Percentiles rank a stretch among this genome's conserved stretches.
phyloP scores from a whole-genome alignment of 2,888 invertebrate species.

The Drosophila diplacantha region DNA sequence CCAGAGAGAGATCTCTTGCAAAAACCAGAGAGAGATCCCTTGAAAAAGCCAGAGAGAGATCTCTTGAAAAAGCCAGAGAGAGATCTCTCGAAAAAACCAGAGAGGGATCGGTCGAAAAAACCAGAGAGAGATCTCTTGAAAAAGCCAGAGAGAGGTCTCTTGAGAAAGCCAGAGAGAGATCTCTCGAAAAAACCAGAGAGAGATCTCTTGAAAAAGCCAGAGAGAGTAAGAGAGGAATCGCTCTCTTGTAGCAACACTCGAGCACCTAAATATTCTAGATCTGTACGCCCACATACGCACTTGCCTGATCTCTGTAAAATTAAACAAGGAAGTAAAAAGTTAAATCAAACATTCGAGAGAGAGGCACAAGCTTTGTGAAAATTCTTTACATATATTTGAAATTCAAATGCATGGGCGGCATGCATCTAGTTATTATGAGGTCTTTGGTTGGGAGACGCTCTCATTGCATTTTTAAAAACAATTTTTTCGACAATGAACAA shows the following conservation, averaged over 20 bases:
- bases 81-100: no score
- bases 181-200: no score
- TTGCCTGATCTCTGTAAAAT: not conserved
- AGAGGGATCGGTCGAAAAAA: no score
- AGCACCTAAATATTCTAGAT: not conserved
- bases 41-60: no score
- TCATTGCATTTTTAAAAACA: constrained; percentile 63
- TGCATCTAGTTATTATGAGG: not conserved
- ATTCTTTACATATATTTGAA: not conserved
- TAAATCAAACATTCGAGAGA: not conserved
- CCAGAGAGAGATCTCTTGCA: not conserved
- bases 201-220: no score
- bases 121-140: no score
- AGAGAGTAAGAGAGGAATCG: no score
- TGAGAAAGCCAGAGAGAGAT: no score
- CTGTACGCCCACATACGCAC: not conserved
- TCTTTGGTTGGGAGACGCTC: not conserved
- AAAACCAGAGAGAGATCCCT: no score
- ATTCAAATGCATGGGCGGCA: not conserved
- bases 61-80: no score
- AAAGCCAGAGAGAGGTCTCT: no score
- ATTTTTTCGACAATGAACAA: constrained; percentile 38
- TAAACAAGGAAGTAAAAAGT: not conserved
- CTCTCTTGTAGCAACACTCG: not conserved
- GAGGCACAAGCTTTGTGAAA: not conserved